phyloP scores from a whole-genome alignment of 2,888 invertebrate species.

The Latrodectus elegans region DNA sequence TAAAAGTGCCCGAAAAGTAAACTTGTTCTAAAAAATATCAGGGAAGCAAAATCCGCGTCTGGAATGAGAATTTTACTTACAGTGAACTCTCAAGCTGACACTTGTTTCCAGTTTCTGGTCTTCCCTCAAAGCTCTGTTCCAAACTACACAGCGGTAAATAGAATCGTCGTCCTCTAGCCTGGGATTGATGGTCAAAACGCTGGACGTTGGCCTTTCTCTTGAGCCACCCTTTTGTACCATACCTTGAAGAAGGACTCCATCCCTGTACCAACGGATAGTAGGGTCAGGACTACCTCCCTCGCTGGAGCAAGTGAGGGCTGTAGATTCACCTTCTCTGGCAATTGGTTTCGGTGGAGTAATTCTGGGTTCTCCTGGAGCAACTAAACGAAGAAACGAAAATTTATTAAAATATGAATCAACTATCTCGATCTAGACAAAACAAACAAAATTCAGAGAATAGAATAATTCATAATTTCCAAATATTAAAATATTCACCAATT shows the following conservation, averaged over 20 bases:
- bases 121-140: constrained; percentile 90
- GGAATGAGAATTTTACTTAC: constrained; percentile 79
- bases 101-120: constrained; percentile 86
- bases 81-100: constrained; percentile 89
- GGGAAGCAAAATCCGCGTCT: too few species aligned
- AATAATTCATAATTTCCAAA: too few species aligned
- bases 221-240: constrained; percentile 82
- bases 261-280: constrained; percentile 84
- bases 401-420: too few species aligned
- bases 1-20: too few species aligned
- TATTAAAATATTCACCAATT: too few species aligned
- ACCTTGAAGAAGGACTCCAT: constrained; percentile 85
- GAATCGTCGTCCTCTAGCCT: constrained; percentile 89
- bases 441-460: too few species aligned
- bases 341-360: constrained; percentile 85
- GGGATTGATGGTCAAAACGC: constrained; percentile 85
- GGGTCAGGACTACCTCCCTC: constrained; percentile 94
- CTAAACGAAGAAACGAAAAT: constrained; percentile 72
- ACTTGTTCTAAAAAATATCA: too few species aligned
- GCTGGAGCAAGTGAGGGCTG: constrained; percentile 80
- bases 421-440: too few species aligned
- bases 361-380: constrained; percentile 86
- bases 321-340: constrained; percentile 81
- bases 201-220: constrained; percentile 84
- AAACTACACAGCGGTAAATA: constrained; percentile 88